Base-by-base conservation (phyloP, 2,113 vertebrate species). In the Thymallus thymallus region DNA sequence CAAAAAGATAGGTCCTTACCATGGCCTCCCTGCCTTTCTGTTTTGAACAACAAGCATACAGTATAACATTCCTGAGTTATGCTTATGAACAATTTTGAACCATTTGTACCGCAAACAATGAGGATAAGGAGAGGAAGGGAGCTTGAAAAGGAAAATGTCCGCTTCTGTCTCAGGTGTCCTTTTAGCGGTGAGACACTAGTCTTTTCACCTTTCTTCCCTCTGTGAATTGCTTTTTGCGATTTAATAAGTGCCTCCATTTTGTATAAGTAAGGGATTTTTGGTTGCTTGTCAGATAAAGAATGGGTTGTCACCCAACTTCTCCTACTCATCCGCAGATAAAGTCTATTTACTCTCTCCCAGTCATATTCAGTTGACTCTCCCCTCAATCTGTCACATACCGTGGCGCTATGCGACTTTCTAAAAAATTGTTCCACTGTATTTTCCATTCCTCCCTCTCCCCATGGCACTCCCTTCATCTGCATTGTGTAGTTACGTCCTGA, bases 251-350 rank as follows among this genome's bases (percentile, higher is more conserved):
- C 79, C 80, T 86, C 80, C 80, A 78, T 83, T 88, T 79, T 83
- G 80, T 84, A 87, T 88, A 85, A 16, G 78, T 84, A 81, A 75
- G 68, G 74, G 26, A 76, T 68, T 87, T 87, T 69, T 79, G 62
- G 68, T 5, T 67, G 69, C 79, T 88, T 87, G 88, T 90, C 89
- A 90, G 88, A 90, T 90, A 89, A 90, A 89, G 82, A 76, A 60
- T 62, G 29, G 75, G 77, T 81, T 89, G 86, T 91, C 89, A 88
- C 82, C 80, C 81, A 88, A 88, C 80, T 82, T 87, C 76, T 77
- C 56, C 80, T 73, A 69, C 77, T 78, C 77, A 41, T 41, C 75
- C 76, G 72, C 48, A 85, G 80, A 89, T 81, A 86, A 84, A 76
- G 83, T 88, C 85, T 90, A 80, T 88, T 88, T 85, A 82, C 83